phyloP scores from a whole-genome alignment of 2,888 invertebrate genomes.

The Oscheius sp. region DNA sequence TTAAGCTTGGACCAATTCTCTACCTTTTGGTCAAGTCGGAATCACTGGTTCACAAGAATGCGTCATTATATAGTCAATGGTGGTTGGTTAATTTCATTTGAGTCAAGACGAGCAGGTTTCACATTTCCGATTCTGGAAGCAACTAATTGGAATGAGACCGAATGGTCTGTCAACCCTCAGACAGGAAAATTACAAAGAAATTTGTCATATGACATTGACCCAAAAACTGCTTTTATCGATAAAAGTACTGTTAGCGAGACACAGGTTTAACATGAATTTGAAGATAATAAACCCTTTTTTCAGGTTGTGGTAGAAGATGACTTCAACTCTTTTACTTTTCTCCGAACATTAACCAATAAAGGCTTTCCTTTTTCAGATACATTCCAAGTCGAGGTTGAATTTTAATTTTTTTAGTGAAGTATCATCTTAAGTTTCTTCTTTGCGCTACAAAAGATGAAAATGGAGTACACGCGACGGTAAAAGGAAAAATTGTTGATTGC shows the following conservation, averaged over 20 bases:
- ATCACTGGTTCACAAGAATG: neutral
- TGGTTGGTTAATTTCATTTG: neutral
- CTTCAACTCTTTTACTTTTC: neutral
- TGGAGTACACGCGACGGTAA: neutral
- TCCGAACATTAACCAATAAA: neutral
- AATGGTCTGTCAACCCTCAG: neutral
- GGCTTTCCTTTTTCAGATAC: conserved; percentile 14
- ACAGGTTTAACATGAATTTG: neutral
- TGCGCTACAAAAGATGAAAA: neutral
- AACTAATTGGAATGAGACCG: neutral
- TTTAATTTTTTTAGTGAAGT: neutral
- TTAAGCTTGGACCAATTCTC: neutral
- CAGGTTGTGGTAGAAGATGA: neutral
- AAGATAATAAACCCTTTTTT: too few relatives aligned
- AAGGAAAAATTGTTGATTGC: neutral
- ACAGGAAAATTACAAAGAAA: neutral
- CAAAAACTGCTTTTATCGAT: conserved; percentile 1
- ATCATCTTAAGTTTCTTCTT: neutral
- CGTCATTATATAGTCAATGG: neutral
- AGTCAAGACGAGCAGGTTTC: neutral
- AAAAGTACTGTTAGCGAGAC: conserved; percentile 1
- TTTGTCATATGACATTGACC: conserved; percentile 6
- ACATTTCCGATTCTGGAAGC: conserved; percentile 8
- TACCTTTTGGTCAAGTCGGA: neutral
- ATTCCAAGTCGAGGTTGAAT: conserved; percentile 5